These are phyloP conservation scores for Saccostrea glomerata DNA, from an alignment of 1,140 invertebrate genomes.

Conservation along the genomic window DNA sequence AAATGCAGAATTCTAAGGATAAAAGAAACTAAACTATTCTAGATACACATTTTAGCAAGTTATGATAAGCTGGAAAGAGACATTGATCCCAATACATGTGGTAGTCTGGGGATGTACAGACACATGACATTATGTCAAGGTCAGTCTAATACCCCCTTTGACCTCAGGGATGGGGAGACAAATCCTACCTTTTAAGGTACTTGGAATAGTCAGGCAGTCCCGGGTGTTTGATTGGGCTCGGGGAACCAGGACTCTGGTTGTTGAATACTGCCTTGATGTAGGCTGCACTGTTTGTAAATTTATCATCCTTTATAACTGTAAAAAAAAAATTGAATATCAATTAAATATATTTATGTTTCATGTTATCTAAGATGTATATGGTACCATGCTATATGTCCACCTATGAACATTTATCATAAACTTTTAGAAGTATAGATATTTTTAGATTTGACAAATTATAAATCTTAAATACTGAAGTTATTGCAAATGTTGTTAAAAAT, in stretches of 20 bases:
- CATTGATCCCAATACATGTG: too few relatives aligned
- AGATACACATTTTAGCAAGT: too few relatives aligned
- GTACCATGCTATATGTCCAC: not conserved
- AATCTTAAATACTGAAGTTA: not conserved
- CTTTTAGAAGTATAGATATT: not conserved
- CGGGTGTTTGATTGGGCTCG: slow-evolving; percentile 38
- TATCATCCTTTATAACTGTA: slow-evolving; percentile 53
- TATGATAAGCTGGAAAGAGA: too few relatives aligned
- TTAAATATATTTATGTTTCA: not conserved
- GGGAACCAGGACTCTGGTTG: slow-evolving; percentile 30
- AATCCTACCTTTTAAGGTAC: slow-evolving; percentile 85
- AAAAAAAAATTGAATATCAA: not conserved
- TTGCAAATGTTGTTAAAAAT: not conserved
- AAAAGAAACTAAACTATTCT: too few relatives aligned
- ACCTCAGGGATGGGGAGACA: too few relatives aligned
- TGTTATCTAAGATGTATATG: not conserved
- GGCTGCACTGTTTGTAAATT: slow-evolving; percentile 58
- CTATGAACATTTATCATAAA: not conserved
- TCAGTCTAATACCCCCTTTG: too few relatives aligned
- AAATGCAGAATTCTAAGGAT: too few relatives aligned
- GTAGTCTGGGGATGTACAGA: too few relatives aligned
- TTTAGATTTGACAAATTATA: not conserved
- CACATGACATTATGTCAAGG: too few relatives aligned
- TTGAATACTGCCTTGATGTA: slow-evolving; percentile 61
- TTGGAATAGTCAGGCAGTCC: slow-evolving; percentile 85